These are phyloP conservation scores for Phortica okadai DNA, from an alignment of 2,888 invertebrate genomes.

Conservation along the genomic window DNA sequence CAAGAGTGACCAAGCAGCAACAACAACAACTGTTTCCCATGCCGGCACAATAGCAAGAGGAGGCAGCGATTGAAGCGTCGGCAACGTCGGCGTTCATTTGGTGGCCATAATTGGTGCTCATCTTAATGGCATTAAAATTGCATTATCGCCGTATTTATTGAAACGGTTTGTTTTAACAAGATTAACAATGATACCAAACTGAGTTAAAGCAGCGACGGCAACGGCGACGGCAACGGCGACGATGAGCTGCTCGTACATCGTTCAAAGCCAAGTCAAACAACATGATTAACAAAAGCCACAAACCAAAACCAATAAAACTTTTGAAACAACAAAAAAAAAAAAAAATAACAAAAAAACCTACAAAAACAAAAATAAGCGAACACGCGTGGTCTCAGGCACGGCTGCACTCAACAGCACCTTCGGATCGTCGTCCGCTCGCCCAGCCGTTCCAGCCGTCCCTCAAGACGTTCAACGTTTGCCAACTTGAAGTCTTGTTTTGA, in stretches of 20 bases:
- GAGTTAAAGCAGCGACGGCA: constrained; percentile 42
- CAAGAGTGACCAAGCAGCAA: background rate
- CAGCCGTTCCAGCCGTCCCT: too few relatives aligned
- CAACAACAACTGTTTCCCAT: constrained; percentile 4
- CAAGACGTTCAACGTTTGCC: too few relatives aligned
- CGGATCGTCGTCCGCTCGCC: too few relatives aligned
- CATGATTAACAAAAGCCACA: constrained; percentile 14
- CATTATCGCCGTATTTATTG: constrained; percentile 74
- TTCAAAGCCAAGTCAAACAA: background rate
- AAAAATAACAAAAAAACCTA: background rate
- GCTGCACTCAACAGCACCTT: background rate
- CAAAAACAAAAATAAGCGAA: background rate
- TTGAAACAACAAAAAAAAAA: background rate
- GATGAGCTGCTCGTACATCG: background rate
- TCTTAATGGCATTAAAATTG: constrained; percentile 75
- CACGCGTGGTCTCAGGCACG: background rate
- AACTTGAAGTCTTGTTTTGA: background rate
- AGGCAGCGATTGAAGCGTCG: background rate
- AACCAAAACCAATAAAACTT: background rate
- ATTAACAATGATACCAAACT: constrained; percentile 62
- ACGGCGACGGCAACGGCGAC: constrained; percentile 46
- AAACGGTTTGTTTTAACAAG: constrained; percentile 71
- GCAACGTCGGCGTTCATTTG: constrained; percentile 7
- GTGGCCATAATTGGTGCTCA: constrained; percentile 74
- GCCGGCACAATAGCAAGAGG: background rate